A percentile compares a stretch with the other conserved stretches of the same genome.
Evolutionary conservation across 2,113 vertebrate species (phyloP).

Genomic region (Epinephelus lanceolatus): DNA sequence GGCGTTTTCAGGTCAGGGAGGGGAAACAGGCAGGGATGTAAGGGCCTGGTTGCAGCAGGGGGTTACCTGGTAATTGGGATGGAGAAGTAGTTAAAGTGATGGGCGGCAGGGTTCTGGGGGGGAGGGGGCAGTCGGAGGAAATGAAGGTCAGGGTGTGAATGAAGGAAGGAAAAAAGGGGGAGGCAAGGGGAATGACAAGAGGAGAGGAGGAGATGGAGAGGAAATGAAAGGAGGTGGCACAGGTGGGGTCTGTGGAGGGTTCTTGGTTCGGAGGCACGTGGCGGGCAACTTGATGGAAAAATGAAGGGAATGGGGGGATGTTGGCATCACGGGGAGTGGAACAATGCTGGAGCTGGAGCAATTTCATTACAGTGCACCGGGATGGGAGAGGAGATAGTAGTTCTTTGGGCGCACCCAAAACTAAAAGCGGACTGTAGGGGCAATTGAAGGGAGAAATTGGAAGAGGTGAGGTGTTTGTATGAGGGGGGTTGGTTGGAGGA

Average conservation of each 20-base stretch:
- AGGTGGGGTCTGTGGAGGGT: not conserved
- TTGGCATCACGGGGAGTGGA: slow-evolving; percentile 28
- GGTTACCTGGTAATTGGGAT: slow-evolving; percentile 71
- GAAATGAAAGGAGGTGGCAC: slow-evolving; percentile 6
- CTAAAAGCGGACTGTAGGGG: slow-evolving; percentile 10
- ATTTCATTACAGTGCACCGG: slow-evolving; percentile 48
- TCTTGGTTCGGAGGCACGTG: slow-evolving; percentile 25
- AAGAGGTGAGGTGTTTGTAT: slow-evolving; percentile 18
- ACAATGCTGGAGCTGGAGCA: slow-evolving; percentile 30
- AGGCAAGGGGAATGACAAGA: not conserved
- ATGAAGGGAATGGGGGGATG: slow-evolving; percentile 25
- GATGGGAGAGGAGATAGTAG: slow-evolving; percentile 37
- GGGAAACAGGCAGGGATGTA: slow-evolving; percentile 36
- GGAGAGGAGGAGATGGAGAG: not conserved
- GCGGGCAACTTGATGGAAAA: slow-evolving; percentile 49
- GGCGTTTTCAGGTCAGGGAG: slow-evolving; percentile 57
- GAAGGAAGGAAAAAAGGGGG: not conserved
- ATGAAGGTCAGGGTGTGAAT: slow-evolving; percentile 23
- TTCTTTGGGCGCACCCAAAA: slow-evolving; percentile 39
- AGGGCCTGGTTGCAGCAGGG: slow-evolving; percentile 40
- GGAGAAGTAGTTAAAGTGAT: slow-evolving; percentile 58
- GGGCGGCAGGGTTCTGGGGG: not conserved
- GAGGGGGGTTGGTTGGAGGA: slow-evolving; percentile 7
- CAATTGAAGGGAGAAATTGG: slow-evolving; percentile 30
- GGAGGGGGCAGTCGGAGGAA: slow-evolving; percentile 26